phyloP scores from a whole-genome alignment of 1,140 invertebrate species.

The Trichoplusia ni region DNA sequence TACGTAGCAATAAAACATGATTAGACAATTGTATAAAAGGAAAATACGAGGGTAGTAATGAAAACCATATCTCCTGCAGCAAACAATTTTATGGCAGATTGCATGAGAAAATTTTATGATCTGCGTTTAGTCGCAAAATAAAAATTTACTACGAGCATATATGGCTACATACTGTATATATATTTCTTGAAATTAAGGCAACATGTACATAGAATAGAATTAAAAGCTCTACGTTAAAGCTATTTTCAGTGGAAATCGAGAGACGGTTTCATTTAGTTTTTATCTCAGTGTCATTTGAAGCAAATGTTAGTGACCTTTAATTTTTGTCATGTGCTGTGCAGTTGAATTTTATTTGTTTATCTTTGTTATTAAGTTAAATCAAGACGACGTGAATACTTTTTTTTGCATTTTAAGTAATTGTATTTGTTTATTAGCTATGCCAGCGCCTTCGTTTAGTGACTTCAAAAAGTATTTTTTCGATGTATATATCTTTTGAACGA shows the following conservation, averaged over 20 bases:
- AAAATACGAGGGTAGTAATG: conserved; percentile 20
- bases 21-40: conserved; percentile 12
- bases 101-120: conserved; percentile 24
- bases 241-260: not conserved
- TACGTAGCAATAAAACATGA: conserved; percentile 19
- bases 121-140: conserved; percentile 7
- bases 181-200: not conserved
- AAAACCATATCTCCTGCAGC: conserved; percentile 17
- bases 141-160: conserved; percentile 1
- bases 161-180: not conserved
- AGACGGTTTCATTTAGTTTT: not conserved
- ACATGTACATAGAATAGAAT: not conserved
- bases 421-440: too few species aligned
- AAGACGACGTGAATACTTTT: too few species aligned
- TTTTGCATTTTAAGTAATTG: too few species aligned
- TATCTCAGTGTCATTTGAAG: not conserved
- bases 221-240: not conserved
- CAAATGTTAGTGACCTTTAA: too few species aligned
- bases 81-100: conserved; percentile 29
- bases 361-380: too few species aligned
- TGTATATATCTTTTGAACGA: too few species aligned
- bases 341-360: too few species aligned
- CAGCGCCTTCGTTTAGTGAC: too few species aligned
- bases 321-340: too few species aligned
- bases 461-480: too few species aligned